Conservation (phyloP, 2,888 invertebrate genomes). For the Cosmopolites sordidus region DNA sequence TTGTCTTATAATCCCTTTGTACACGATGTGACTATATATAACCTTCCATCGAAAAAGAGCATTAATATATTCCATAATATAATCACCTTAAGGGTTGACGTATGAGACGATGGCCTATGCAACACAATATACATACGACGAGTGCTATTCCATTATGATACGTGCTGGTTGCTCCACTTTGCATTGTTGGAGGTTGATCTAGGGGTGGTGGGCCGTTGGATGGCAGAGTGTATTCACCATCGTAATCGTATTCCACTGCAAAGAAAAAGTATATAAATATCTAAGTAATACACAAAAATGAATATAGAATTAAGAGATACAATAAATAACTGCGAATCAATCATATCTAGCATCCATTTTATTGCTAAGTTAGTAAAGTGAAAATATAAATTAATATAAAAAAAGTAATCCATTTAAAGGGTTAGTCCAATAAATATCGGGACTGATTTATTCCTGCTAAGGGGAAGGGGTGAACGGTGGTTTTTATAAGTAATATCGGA, state of each 20-base stretch:
- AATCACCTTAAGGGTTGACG: constrained; percentile 1
- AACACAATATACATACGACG: background rate
- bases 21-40: background rate
- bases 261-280: constrained; percentile 24
- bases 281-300: too few species aligned
- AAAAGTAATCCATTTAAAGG: too few species aligned
- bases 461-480: too few species aligned
- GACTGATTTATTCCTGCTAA: too few species aligned
- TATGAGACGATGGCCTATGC: background rate
- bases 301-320: too few species aligned
- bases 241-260: constrained; percentile 46
- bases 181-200: constrained; percentile 42
- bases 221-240: constrained; percentile 46
- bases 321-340: too few species aligned
- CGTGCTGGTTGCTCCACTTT: constrained; percentile 5
- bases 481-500: too few species aligned
- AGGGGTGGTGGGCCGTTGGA: constrained; percentile 47
- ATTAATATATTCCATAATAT: background rate
- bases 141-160: background rate
- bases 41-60: background rate
- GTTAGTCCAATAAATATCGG: too few species aligned
- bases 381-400: too few species aligned
- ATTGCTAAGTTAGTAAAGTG: too few species aligned
- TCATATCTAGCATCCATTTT: too few species aligned
- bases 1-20: background rate